Evolutionary conservation across 1,140 invertebrate species (phyloP).

Genomic region (Aphelinus atriplicis): DNA sequence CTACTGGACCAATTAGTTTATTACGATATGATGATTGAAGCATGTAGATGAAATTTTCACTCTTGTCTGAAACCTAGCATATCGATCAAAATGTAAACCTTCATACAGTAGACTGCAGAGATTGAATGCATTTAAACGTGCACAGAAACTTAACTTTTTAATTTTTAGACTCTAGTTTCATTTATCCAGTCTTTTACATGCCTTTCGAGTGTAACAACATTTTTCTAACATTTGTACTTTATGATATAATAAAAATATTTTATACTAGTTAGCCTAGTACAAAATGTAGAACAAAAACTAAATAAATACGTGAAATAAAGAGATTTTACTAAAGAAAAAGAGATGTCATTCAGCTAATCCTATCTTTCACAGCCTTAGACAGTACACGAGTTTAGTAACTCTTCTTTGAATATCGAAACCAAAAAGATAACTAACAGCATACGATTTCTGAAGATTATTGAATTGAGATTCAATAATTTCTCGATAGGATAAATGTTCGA

Average conservation of each 20-base stretch:
- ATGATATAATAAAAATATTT: conserved; percentile 46
- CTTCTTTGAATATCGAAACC: too few species aligned
- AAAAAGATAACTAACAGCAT: too few species aligned
- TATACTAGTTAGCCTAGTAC: conserved; percentile 49
- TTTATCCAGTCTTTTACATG: conserved; percentile 27
- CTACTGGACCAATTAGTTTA: conserved; percentile 34
- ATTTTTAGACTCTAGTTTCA: conserved; percentile 9
- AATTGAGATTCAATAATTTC: too few species aligned
- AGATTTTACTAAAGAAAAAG: conserved; percentile 37
- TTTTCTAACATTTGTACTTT: conserved; percentile 46
- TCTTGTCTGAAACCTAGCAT: conserved; percentile 3
- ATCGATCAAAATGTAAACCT: conserved; percentile 15
- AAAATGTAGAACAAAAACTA: conserved; percentile 51
- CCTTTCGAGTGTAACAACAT: conserved; percentile 23
- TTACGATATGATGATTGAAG: neutral
- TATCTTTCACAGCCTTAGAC: too few species aligned
- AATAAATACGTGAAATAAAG: conserved; percentile 49
- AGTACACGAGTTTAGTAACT: too few species aligned
- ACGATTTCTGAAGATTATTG: too few species aligned
- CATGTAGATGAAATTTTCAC: neutral
- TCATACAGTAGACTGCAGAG: neutral
- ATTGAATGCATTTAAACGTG: neutral
- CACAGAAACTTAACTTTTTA: conserved; percentile 6
- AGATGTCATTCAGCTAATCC: too few species aligned
- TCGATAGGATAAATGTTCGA: too few species aligned